Evolutionary conservation across 2,113 vertebrate genomes (phyloP).

Genomic region (Phylloscopus trochiloides): DNA sequence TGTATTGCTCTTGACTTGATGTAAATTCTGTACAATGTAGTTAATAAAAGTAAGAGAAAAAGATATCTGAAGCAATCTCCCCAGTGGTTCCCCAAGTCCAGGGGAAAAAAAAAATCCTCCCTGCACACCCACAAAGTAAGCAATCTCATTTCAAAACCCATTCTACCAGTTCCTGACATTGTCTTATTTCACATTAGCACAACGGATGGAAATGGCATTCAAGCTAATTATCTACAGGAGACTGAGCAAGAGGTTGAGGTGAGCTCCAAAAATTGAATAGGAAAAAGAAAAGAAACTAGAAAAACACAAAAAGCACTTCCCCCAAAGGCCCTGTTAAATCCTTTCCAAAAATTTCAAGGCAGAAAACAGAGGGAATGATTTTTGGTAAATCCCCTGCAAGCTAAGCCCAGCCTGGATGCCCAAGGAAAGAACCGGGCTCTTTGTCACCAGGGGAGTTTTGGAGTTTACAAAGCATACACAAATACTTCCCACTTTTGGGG

Average conservation of each 20-base stretch:
- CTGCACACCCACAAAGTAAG: conserved; percentile 46
- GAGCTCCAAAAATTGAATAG: conserved; percentile 47
- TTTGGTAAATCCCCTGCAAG: background rate
- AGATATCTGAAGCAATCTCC: background rate
- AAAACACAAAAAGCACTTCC: background rate
- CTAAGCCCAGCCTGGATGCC: background rate
- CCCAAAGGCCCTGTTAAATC: background rate
- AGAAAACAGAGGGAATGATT: background rate
- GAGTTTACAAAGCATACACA: conserved; percentile 9
- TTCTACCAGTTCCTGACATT: conserved; percentile 56
- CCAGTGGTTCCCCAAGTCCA: background rate
- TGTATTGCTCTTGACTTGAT: background rate
- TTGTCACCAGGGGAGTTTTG: background rate
- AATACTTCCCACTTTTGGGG: conserved; percentile 24
- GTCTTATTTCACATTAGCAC: conserved; percentile 66
- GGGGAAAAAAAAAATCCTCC: background rate
- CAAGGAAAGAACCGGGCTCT: background rate
- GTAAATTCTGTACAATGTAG: background rate
- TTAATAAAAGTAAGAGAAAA: conserved; percentile 14
- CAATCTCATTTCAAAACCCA: conserved; percentile 54
- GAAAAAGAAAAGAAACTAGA: background rate
- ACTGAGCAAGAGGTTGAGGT: conserved; percentile 53
- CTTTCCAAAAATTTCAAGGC: background rate
- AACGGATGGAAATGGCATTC: conserved; percentile 57
- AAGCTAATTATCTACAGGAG: conserved; percentile 61